These are phyloP conservation scores for Enteromius unitaeniatus DNA, from an alignment of 2,797 vertebrate genomes.

Conservation along the genomic window DNA sequence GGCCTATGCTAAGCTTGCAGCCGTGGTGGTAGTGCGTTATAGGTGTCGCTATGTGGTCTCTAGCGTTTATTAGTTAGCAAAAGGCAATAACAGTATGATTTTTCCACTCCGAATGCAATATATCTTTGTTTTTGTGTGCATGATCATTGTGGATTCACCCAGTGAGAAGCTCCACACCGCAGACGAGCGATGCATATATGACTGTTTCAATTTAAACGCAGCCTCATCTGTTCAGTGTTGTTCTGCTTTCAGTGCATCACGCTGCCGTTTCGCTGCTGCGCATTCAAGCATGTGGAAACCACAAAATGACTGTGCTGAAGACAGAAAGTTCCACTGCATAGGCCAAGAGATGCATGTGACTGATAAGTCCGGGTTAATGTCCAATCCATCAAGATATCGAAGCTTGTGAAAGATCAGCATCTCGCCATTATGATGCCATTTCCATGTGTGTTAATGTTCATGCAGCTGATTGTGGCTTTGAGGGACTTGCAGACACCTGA, in stretches of 20 bases:
- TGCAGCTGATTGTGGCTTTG: not conserved
- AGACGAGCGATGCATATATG: not conserved
- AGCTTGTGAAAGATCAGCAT: not conserved
- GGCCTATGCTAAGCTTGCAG: not conserved
- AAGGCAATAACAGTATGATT: not conserved
- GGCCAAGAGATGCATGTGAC: not conserved
- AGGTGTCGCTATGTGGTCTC: not conserved
- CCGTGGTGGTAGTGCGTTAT: not conserved
- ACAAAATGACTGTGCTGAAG: constrained; percentile 36
- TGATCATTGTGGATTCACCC: not conserved
- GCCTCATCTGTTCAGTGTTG: not conserved
- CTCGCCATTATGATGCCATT: not conserved
- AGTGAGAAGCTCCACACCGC: not conserved
- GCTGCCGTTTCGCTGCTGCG: not conserved
- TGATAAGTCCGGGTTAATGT: not conserved
- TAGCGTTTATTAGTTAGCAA: not conserved
- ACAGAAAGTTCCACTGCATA: not conserved
- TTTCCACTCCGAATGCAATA: not conserved
- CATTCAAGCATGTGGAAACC: constrained; percentile 4
- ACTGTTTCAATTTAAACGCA: not conserved
- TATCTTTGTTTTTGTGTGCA: not conserved
- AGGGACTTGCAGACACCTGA: not conserved
- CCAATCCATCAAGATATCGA: not conserved
- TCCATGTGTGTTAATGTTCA: not conserved
- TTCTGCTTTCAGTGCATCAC: constrained; percentile 18